Percentiles rank a stretch among this genome's conserved stretches.
Conservation (phyloP, 2,113 vertebrate species). For the Ceyx melanurus region DNA sequence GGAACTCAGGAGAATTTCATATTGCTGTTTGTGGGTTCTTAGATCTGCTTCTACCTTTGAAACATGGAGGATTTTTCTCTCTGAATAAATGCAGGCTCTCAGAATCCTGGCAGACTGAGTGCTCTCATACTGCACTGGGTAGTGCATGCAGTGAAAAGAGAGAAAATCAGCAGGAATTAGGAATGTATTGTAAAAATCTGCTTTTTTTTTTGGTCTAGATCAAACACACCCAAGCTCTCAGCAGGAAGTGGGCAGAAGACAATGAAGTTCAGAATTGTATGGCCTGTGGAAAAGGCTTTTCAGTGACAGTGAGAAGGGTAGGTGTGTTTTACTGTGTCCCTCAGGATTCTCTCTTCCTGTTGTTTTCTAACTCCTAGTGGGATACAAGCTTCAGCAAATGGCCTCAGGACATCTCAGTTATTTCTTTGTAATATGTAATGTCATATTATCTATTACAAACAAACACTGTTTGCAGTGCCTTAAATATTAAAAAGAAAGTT, state of each 20-base stretch:
- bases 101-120: background rate
- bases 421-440: too few species aligned
- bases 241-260: constrained; percentile 97
- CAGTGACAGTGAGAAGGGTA: constrained; percentile 93
- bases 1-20: background rate
- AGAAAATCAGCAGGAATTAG: background rate
- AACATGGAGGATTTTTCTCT: background rate
- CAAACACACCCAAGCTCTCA: constrained; percentile 93
- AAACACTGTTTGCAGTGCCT: background rate
- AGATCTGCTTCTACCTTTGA: background rate
- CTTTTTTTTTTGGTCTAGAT: constrained; percentile 77
- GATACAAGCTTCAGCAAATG: background rate
- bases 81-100: background rate
- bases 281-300: constrained; percentile 94
- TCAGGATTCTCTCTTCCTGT: background rate
- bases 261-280: constrained; percentile 97
- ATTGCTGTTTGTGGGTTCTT: background rate
- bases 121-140: background rate
- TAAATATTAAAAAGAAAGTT: background rate
- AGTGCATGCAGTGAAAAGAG: background rate
- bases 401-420: background rate
- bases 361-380: background rate
- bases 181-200: background rate
- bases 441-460: too few species aligned
- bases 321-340: constrained; percentile 11